Base-by-base conservation (phyloP, 64 coral and sea anemone species). In the Montipora cactus region DNA sequence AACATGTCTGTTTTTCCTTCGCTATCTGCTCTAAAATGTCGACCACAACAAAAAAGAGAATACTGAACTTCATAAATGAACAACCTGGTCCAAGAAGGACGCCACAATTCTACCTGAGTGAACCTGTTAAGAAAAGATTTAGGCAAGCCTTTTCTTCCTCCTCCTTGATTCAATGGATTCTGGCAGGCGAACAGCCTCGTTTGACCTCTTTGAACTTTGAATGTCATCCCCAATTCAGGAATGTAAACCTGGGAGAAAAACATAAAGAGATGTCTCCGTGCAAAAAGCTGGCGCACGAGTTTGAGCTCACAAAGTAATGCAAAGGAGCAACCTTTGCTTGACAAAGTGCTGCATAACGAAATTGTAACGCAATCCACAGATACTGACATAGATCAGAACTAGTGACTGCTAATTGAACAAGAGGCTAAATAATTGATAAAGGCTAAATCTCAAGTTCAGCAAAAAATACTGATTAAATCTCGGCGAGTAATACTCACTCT, bases 111-210 rank as follows among this genome's bases (percentile, higher is more conserved):
- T 89, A 96, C 97, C 94, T 99, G 92, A 10, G 97, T 99, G 58
- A 99, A 99, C 71, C 97, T 96, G 75, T 99, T 99, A 8, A 99
- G 89, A 68, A 99, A 99, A 47, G 97, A 99, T 73, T 99, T 95
- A 20, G 97, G 98, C 64, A 99, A 89, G 47, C 98, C 98, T 71
- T 99, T 99, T 81, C 98, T 94, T 50, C 95, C 98, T 14, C 98
- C 98, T 74, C 98, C 98, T 64, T 99, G 98, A 68, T 94, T 95
- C 23, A 99, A 84, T 67, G 98, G 98, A 79, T 99, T 99, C 47
- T 99, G 98, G 76, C 98, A 99, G 15, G 98, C 98, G 89, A 99
- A 99, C 47, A 99, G 66, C 74, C 93, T 94, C 45, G 98, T 99
- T 47, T 96, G 79, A 23, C 79, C 49, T 58, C 80, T 95, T 51